phyloP scores from a whole-genome alignment of 2,797 vertebrate species.

The Hippoglossus hippoglossus region DNA sequence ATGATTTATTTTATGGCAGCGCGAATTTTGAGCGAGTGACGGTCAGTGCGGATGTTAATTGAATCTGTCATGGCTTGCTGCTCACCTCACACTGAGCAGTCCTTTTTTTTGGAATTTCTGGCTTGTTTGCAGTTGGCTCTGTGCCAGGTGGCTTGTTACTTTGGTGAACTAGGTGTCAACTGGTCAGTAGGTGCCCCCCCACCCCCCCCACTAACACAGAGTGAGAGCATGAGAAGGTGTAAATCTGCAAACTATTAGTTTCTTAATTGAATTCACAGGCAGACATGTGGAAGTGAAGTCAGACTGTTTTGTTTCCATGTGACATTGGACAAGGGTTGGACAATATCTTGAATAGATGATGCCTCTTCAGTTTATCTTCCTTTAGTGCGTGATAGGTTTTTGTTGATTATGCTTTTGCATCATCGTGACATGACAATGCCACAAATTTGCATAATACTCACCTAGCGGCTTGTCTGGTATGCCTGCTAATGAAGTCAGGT shows the following conservation, averaged over 20 bases:
- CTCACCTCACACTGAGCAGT: conserved; percentile 19
- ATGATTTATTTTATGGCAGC: conserved; percentile 41
- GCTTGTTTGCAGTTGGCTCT: conserved; percentile 31
- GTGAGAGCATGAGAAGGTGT: conserved; percentile 19
- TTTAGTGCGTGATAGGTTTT: too few relatives aligned
- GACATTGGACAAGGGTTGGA: too few relatives aligned
- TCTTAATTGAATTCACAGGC: conserved; percentile 24
- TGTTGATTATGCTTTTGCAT: too few relatives aligned
- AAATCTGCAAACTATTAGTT: conserved; percentile 20
- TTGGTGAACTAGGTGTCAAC: conserved; percentile 14
- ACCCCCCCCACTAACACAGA: neutral
- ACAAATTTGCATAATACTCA: too few relatives aligned
- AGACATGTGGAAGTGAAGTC: neutral
- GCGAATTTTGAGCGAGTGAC: conserved; percentile 56
- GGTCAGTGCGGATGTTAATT: conserved; percentile 63
- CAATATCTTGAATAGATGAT: too few relatives aligned
- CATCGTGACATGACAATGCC: too few relatives aligned
- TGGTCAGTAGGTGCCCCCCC: conserved; percentile 10
- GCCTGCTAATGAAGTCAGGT: too few relatives aligned
- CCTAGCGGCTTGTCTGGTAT: too few relatives aligned
- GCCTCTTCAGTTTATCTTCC: too few relatives aligned
- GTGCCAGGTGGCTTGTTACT: conserved; percentile 25
- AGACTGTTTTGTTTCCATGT: too few relatives aligned
- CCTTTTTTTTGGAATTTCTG: conserved; percentile 30
- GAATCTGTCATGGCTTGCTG: conserved; percentile 46